These are phyloP conservation scores for Lottia scabra DNA, from an alignment of 2,888 invertebrate species.

Conservation along the genomic window DNA sequence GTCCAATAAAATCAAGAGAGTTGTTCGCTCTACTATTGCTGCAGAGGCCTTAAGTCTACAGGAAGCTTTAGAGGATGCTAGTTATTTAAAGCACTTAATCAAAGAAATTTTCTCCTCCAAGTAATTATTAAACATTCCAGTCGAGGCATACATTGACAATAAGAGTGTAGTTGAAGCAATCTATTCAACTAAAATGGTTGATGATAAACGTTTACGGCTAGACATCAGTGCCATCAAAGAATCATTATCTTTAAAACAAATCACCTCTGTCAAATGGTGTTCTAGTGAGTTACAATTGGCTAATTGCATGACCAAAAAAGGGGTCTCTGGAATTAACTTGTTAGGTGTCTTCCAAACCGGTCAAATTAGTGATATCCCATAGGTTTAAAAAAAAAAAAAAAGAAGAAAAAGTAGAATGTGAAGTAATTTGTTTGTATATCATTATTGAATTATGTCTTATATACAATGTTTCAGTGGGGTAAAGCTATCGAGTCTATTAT, in stretches of 20 bases:
- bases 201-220: background rate
- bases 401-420: background rate
- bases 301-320: slow-evolving; percentile 1
- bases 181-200: background rate
- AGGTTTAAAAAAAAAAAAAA: background rate
- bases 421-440: too few relatives aligned
- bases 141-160: background rate
- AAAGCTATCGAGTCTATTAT: too few relatives aligned
- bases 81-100: background rate
- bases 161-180: background rate
- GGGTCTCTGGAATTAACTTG: background rate
- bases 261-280: background rate
- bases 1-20: background rate
- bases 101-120: background rate
- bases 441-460: too few relatives aligned
- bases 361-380: background rate
- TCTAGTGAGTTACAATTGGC: background rate
- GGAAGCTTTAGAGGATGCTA: background rate
- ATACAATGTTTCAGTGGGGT: too few relatives aligned
- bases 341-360: background rate
- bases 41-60: background rate
- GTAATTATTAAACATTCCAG: background rate
- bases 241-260: background rate
- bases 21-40: background rate
- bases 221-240: background rate